Base-by-base conservation (phyloP, 1,140 invertebrate species). In the Paraescarpia echinospica region DNA sequence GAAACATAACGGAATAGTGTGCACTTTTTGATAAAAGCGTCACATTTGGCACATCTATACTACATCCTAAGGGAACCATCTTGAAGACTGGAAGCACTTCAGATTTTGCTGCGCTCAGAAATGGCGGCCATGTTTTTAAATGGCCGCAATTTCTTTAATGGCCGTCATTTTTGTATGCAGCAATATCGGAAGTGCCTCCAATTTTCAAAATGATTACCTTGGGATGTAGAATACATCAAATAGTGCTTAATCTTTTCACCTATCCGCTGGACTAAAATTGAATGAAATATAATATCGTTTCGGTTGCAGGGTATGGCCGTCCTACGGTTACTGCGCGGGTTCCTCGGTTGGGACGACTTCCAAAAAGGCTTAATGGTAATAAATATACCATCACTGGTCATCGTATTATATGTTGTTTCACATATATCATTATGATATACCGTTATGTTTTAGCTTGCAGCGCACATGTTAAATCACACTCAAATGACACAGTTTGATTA, bases 341-440 rank as follows among this genome's bases (percentile, higher is more conserved):
- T 96, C 94, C 94, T 96, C 51, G 96, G 96, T 6, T 94, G 94
- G 92, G 94, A 96, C 12, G 94, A 94, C 48, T 96, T 96, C 91
- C 93, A 94, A 34, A 93, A 94, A 89, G 95, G 95, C 0, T 90
- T 96, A 4, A 94, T 95, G 93, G 94, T 95, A 94, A 92, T 59
- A 35, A 89, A 77, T 31, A 77, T 31, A 27, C 27, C 59, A 27
- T 0, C 12, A 31, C 27, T 77, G 27, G 9, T 27, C 12, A 27
- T 18, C 59, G 4, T 31, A 77, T 77, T 18, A 51, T 18, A 77
- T 2, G 22, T 77, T 77, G 18, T 31, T 31, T 18, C 22, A 77
- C 8, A 77, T 18, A 77, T 31, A 77, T 18, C 22, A 31, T 31
- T 77, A 77, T 77, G 4, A 27, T 77, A 27, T 18, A 77, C 22